phyloP scores from a whole-genome alignment of 2,888 invertebrate genomes.

The Malthinus seriepunctatus region DNA sequence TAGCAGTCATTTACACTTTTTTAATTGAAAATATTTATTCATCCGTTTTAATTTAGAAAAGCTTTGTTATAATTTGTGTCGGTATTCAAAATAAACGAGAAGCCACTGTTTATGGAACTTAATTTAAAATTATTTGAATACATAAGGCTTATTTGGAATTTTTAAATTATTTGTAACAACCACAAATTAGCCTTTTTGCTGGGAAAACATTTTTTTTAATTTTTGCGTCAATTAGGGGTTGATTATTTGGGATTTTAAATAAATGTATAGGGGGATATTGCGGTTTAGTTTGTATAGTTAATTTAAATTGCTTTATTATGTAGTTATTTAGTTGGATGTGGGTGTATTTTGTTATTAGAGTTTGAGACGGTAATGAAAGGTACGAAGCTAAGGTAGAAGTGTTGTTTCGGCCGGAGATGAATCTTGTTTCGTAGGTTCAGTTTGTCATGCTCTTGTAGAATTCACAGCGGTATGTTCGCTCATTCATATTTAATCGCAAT shows the following conservation, averaged over 20 bases:
- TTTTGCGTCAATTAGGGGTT: no score
- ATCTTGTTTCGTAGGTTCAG: conserved; percentile 37
- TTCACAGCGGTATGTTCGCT: conserved; percentile 38
- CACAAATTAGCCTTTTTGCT: no score
- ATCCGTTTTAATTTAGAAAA: conserved; percentile 13
- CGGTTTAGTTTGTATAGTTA: not conserved
- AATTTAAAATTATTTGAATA: conserved; percentile 10
- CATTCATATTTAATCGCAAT: conserved; percentile 50
- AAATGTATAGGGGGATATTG: no score
- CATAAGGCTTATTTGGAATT: conserved; percentile 8
- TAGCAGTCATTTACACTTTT: conserved; percentile 11
- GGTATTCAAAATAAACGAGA: conserved; percentile 12
- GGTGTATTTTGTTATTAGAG: conserved; percentile 16
- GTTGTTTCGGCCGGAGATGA: conserved; percentile 40
- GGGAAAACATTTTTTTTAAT: no score
- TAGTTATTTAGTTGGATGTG: conserved; percentile 13
- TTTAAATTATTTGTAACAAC: not conserved
- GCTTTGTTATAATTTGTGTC: conserved; percentile 9
- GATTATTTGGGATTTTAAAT: no score
- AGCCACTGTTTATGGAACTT: conserved; percentile 10
- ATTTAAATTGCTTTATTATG: conserved; percentile 17
- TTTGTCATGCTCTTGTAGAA: conserved; percentile 35
- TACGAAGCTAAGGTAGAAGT: conserved; percentile 33
- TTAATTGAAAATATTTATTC: conserved; percentile 15
- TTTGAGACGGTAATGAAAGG: conserved; percentile 27